Evolutionary conservation across 1,140 invertebrate species (phyloP).

Genomic region (Euwallacea similis): DNA sequence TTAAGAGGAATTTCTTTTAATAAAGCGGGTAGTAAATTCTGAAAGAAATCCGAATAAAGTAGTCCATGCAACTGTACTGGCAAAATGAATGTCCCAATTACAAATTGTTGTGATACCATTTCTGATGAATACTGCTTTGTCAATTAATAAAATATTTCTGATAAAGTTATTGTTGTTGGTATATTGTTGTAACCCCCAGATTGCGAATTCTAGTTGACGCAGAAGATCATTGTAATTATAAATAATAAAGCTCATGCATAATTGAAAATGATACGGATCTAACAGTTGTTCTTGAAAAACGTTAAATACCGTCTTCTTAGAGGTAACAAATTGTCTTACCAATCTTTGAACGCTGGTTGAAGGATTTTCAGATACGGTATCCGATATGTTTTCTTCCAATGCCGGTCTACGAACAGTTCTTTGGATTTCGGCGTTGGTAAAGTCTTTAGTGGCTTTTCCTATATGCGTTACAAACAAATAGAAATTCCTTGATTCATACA

Average conservation of each 20-base stretch:
- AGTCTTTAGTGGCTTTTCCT: background rate
- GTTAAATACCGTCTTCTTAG: background rate
- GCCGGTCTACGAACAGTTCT: background rate
- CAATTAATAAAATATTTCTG: background rate
- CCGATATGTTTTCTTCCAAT: slow-evolving; percentile 1
- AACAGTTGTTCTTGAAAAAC: background rate
- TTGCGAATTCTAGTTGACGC: background rate
- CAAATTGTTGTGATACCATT: background rate
- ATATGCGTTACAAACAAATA: background rate
- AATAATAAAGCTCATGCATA: background rate
- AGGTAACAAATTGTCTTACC: background rate
- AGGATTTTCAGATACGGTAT: background rate
- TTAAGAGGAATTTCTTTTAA: background rate
- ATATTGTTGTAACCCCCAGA: background rate
- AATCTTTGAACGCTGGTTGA: background rate
- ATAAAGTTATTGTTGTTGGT: background rate
- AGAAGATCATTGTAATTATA: background rate
- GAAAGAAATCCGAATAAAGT: background rate
- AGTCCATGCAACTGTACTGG: background rate
- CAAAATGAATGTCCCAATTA: background rate
- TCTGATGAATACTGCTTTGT: background rate
- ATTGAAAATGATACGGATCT: background rate
- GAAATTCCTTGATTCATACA: background rate
- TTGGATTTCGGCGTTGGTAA: background rate
- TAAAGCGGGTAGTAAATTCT: background rate